Conservation (phyloP, 2,797 vertebrate genomes). For the Tadarida brasiliensis region DNA sequence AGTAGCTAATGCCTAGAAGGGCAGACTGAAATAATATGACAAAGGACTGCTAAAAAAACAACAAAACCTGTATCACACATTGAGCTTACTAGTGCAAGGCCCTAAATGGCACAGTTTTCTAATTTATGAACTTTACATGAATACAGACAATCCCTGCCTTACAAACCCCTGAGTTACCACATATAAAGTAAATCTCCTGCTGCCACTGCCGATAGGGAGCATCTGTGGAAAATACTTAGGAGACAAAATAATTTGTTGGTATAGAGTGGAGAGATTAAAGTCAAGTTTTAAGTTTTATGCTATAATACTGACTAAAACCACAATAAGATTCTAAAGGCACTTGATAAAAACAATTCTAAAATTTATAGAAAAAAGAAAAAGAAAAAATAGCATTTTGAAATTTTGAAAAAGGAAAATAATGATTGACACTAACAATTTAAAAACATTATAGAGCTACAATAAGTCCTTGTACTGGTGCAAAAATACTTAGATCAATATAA, state of each 20-base stretch:
- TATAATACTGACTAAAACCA: not conserved
- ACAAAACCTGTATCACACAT: not conserved
- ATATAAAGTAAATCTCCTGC: not conserved
- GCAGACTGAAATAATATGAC: not conserved
- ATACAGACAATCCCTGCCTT: not conserved
- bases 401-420: constrained; percentile 9
- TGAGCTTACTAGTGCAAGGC: not conserved
- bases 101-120: not conserved
- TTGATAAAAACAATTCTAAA: constrained; percentile 48
- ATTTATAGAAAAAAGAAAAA: constrained; percentile 48
- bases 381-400: not conserved
- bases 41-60: not conserved
- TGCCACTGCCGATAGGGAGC: not conserved
- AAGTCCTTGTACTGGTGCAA: not conserved
- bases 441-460: not conserved
- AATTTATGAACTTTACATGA: not conserved
- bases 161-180: not conserved
- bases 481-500: not conserved
- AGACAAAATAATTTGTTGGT: not conserved
- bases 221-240: not conserved
- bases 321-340: constrained; percentile 17
- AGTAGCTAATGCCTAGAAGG: not conserved
- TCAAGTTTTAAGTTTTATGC: constrained; percentile 41
- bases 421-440: not conserved
- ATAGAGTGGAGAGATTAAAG: not conserved